Base-by-base conservation (phyloP, 2,113 vertebrate genomes). In the Garra rufa region DNA sequence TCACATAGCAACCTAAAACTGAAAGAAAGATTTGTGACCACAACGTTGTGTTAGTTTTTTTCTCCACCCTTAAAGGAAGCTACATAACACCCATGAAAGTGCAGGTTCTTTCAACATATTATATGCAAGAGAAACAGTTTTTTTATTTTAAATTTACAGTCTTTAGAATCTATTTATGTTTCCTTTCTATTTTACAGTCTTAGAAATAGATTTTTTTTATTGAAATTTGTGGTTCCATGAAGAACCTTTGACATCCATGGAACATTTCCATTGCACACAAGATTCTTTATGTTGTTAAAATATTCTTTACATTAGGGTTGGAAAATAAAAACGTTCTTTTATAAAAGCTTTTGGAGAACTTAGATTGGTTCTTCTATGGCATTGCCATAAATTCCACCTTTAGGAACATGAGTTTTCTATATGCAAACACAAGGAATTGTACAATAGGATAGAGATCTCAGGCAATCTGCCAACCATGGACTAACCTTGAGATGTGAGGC, bases 401-500 rank as follows among this genome's bases (percentile, higher is more conserved):
- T 67, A 38, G 17, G 9, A 67, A 67, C 30, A 7, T 67, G 38
- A 2, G 17, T 38, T 28, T 57, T 65, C 43, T 65, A 14, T 43
- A 7, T 21, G 50, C 75, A 57, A 57, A 80, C 24, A 48, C 14
- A 65, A n/a, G 10, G 4, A 63, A 15, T 28, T 14, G 26, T 46
- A 46, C 4, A 28, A 63, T 13, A 24, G 57, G 76, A 44, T 79
- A 4, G 55, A 48, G 57, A 41, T 70, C 30, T 34, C 7, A 6
- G 19, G 11, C 61, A 11, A 55, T 70, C 63, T 50, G 30, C 9
- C 59, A 80, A 24, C 26, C 38, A 13, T 61, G 9, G 48, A 28
- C 38, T 85, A 57, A 59, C 55, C 69, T 85, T 9, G 21, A 57
- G 67, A 52, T 41, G 44, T 19, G 41, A 71, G 75, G 52, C 28